A percentile compares a stretch with the other conserved stretches of the same genome.
These are phyloP conservation scores for Netelia inedita DNA, from an alignment of 2,888 invertebrate genomes.

Conservation along the genomic window DNA sequence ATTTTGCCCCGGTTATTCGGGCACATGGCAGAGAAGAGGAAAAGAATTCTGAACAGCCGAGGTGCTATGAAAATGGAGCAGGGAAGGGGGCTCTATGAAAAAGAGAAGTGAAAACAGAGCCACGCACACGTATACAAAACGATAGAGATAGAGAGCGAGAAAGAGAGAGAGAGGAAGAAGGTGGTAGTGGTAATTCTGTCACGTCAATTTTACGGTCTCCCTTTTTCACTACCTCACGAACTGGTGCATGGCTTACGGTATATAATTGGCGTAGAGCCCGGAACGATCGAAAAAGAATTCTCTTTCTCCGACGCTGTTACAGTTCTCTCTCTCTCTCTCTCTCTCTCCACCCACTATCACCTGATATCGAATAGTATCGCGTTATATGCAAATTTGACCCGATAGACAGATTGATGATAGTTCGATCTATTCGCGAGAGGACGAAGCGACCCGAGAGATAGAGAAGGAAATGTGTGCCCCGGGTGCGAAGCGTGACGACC, in stretches of 20 bases:
- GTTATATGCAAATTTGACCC: conserved; percentile 63
- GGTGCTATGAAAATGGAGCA: conserved; percentile 40
- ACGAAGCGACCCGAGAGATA: background rate
- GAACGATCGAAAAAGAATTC: conserved; percentile 60
- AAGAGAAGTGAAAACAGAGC: conserved; percentile 44
- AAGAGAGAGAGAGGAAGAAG: conserved; percentile 31
- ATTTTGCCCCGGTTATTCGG: conserved; percentile 66
- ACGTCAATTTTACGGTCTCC: conserved; percentile 63
- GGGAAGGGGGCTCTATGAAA: conserved; percentile 14
- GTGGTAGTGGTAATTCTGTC: conserved; percentile 61
- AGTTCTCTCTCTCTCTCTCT: background rate
- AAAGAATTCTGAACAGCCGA: conserved; percentile 61
- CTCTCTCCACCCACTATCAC: conserved; percentile 19
- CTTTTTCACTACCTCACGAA: conserved; percentile 8
- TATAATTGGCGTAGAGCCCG: conserved; percentile 60
- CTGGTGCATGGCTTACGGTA: conserved; percentile 40
- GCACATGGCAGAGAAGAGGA: conserved; percentile 13
- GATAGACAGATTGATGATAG: conserved; percentile 64
- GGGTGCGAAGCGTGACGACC: conserved; percentile 36
- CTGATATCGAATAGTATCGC: conserved; percentile 54
- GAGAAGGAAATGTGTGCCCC: conserved; percentile 16
- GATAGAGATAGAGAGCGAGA: conserved; percentile 15
- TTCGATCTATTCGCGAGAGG: conserved; percentile 42
- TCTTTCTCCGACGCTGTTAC: conserved; percentile 28
- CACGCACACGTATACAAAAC: conserved; percentile 5